Percentiles rank a stretch among this genome's conserved stretches.
These are phyloP conservation scores for Gallinago paraguaiae DNA, from an alignment of 2,113 vertebrate species.

Conservation along the genomic window DNA sequence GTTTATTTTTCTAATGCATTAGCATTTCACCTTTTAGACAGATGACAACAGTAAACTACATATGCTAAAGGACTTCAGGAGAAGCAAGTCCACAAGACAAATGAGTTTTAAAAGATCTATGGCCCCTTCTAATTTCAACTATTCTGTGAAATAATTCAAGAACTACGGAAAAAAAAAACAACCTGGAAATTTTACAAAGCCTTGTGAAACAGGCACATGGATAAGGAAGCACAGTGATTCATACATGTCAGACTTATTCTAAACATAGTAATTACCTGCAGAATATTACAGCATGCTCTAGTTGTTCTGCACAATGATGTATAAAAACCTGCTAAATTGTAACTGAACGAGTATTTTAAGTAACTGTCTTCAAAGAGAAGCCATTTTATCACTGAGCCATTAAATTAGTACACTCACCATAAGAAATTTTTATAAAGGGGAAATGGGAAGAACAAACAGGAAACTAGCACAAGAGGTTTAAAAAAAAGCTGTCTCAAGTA, in stretches of 20 bases:
- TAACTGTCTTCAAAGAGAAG: background rate
- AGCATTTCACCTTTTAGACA: background rate
- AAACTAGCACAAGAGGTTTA: rapidly evolving
- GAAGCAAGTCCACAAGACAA: background rate
- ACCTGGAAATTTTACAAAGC: background rate
- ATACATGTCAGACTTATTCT: background rate
- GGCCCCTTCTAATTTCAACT: background rate
- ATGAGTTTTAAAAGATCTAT: background rate
- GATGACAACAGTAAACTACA: background rate
- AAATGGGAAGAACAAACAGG: background rate
- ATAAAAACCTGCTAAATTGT: background rate
- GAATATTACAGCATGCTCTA: background rate
- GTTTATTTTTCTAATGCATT: background rate
- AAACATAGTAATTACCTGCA: background rate
- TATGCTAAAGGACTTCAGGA: background rate
- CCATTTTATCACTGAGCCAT: background rate
- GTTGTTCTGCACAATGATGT: background rate
- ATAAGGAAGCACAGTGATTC: background rate
- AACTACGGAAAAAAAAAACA: background rate
- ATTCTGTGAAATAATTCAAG: background rate
- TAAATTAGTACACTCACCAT: background rate
- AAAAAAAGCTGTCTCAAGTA: background rate
- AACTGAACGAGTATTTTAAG: background rate
- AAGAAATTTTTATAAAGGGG: background rate
- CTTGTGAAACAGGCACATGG: background rate